A percentile compares a stretch with the other conserved stretches of the same genome.
Conservation (phyloP, 2,888 invertebrate species). For the Crematogaster levior region DNA sequence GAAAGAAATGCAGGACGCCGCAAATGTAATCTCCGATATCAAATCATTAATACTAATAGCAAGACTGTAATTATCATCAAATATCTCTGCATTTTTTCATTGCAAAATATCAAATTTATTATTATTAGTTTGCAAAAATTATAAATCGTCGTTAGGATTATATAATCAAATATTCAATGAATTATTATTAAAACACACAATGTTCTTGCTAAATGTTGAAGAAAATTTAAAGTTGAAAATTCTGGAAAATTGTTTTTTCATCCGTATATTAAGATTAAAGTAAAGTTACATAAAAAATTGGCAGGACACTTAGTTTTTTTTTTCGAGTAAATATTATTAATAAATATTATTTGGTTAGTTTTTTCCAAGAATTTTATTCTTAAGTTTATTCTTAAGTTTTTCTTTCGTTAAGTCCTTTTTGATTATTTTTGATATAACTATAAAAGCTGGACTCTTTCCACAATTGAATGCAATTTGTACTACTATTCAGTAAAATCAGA, state of each 20-base stretch:
- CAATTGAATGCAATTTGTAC: not conserved
- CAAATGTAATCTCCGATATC: conserved; percentile 51
- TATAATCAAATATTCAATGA: not conserved
- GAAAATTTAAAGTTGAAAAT: not conserved
- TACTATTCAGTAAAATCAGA: not conserved
- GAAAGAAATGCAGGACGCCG: conserved; percentile 52
- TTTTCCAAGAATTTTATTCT: not conserved
- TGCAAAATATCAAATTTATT: not conserved
- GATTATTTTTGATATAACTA: not conserved
- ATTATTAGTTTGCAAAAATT: not conserved
- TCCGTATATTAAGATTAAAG: not conserved
- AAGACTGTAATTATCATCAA: not conserved
- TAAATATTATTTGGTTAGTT: not conserved
- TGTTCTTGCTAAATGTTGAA: not conserved
- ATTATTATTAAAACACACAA: not conserved
- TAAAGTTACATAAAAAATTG: not conserved
- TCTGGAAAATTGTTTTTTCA: not conserved
- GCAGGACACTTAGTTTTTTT: not conserved
- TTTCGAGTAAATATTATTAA: not conserved
- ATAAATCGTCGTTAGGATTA: not conserved
- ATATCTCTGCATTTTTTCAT: not conserved
- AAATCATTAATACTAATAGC: conserved; percentile 37
- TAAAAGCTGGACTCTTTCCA: not conserved
- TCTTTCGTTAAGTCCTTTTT: not conserved
- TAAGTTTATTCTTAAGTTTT: not conserved